Percentiles rank a stretch among this genome's conserved stretches.
These are phyloP conservation scores for Hippocampus kuda DNA, from an alignment of 2,797 vertebrate genomes.

Conservation along the genomic window DNA sequence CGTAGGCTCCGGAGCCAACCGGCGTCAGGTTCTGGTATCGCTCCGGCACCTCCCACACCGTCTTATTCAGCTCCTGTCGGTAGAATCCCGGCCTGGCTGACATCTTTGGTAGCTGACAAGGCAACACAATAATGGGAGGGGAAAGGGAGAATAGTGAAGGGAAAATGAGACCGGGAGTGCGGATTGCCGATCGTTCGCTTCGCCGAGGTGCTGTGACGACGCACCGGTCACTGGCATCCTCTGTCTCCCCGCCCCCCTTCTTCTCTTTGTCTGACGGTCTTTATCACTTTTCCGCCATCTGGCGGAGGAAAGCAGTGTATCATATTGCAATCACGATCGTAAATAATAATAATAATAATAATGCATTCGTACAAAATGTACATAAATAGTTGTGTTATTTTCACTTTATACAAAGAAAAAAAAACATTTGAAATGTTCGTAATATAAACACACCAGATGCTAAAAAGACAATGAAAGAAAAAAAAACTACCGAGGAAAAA, in stretches of 20 bases:
- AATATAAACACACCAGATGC: not conserved
- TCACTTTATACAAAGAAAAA: not conserved
- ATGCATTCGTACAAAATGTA: too few relatives aligned
- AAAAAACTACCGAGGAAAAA: not conserved
- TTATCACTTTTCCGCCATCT: not conserved
- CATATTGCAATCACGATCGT: too few relatives aligned
- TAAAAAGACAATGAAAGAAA: not conserved
- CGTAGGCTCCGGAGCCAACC: constrained; percentile 91
- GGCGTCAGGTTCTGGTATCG: constrained; percentile 90
- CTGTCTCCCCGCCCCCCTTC: constrained; percentile 10
- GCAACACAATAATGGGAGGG: not conserved
- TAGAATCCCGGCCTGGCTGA: constrained; percentile 82
- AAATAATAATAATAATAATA: too few relatives aligned
- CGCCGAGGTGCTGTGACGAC: constrained; percentile 20
- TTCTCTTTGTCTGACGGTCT: constrained; percentile 7
- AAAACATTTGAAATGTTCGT: not conserved
- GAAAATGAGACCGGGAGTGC: constrained; percentile 10
- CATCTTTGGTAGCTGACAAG: constrained; percentile 51
- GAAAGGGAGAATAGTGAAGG: not conserved
- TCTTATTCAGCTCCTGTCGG: constrained; percentile 90
- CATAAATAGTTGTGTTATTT: too few relatives aligned
- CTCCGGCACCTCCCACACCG: constrained; percentile 92
- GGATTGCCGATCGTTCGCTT: constrained; percentile 23
- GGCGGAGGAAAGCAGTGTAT: too few relatives aligned
- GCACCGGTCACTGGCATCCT: constrained; percentile 14